Conservation (phyloP, 2,888 invertebrate genomes). For the Siphlonurus alternatus region DNA sequence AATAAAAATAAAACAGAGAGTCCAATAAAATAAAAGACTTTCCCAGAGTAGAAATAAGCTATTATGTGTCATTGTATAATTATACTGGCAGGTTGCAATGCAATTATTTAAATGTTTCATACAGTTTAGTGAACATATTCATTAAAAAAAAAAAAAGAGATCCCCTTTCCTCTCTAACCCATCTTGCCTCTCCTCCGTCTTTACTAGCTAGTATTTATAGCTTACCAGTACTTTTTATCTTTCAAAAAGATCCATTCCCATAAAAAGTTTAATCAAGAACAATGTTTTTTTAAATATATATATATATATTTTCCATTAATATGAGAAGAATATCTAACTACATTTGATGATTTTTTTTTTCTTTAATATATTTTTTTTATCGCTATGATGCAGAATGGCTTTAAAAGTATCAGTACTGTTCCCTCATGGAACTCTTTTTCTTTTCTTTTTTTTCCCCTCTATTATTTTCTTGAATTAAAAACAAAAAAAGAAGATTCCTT, state of each 20-base stretch:
- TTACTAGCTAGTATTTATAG: background rate
- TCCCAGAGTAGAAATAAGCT: too few relatives aligned
- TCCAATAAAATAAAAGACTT: too few relatives aligned
- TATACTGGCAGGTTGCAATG: too few relatives aligned
- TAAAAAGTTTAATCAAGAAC: background rate
- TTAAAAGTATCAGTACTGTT: conserved; percentile 13
- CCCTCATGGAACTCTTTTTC: conserved; percentile 8
- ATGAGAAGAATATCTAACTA: too few relatives aligned
- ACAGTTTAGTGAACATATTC: too few relatives aligned
- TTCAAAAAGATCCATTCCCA: background rate
- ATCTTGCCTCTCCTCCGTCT: background rate
- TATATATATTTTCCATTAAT: background rate
- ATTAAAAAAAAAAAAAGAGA: background rate
- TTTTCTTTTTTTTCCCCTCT: conserved; percentile 9
- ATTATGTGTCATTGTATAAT: too few relatives aligned
- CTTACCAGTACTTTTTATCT: background rate
- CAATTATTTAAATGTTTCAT: too few relatives aligned
- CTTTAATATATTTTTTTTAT: background rate
- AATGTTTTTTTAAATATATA: background rate
- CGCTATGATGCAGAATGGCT: background rate
- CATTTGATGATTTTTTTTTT: too few relatives aligned
- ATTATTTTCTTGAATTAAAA: conserved; percentile 4
- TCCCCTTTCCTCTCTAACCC: background rate
- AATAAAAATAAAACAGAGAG: too few relatives aligned
- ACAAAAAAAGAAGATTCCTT: background rate